Evolutionary conservation across 2,888 invertebrate species (phyloP).

Genomic region (Iphiclides podalirius): DNA sequence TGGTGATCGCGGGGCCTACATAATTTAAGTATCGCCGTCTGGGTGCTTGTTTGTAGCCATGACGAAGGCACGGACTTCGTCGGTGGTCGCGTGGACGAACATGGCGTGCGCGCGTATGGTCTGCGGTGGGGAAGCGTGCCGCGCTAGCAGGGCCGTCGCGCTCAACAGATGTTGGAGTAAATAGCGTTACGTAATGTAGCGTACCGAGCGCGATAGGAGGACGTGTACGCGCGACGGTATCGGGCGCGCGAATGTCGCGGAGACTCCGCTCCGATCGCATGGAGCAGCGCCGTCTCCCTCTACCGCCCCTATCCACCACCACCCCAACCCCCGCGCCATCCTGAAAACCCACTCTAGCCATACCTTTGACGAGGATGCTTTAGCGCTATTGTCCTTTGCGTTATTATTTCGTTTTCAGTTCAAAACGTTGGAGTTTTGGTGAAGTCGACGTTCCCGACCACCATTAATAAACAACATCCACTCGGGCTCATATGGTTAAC

Average conservation of each 20-base stretch:
- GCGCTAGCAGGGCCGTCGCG: conserved; percentile 49
- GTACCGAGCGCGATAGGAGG: conserved; percentile 54
- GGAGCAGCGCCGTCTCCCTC: conserved; percentile 33
- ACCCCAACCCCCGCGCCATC: conserved; percentile 30
- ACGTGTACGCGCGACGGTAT: conserved; percentile 54
- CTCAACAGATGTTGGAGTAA: conserved; percentile 71
- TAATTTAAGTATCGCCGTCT: conserved; percentile 50
- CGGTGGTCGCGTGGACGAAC: conserved; percentile 44
- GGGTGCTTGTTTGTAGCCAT: conserved; percentile 48
- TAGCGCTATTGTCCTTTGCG: conserved; percentile 36
- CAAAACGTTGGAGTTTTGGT: not conserved
- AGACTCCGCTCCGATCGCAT: conserved; percentile 45
- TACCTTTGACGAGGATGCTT: conserved; percentile 35
- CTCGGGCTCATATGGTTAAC: too few relatives aligned
- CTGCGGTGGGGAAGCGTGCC: conserved; percentile 70
- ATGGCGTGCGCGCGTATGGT: conserved; percentile 61
- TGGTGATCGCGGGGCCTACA: conserved; percentile 40
- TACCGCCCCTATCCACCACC: conserved; percentile 25
- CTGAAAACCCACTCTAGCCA: conserved; percentile 34
- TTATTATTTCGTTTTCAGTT: conserved; percentile 21
- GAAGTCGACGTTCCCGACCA: conserved; percentile 1
- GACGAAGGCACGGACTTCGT: conserved; percentile 42
- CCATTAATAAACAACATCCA: not conserved
- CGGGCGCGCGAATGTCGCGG: conserved; percentile 65
- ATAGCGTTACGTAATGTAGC: conserved; percentile 63